Evolutionary conservation across 2,888 invertebrate species (phyloP), one percentile per base, ranked within the genome.

Genomic region (Onchidella celtica): DNA sequence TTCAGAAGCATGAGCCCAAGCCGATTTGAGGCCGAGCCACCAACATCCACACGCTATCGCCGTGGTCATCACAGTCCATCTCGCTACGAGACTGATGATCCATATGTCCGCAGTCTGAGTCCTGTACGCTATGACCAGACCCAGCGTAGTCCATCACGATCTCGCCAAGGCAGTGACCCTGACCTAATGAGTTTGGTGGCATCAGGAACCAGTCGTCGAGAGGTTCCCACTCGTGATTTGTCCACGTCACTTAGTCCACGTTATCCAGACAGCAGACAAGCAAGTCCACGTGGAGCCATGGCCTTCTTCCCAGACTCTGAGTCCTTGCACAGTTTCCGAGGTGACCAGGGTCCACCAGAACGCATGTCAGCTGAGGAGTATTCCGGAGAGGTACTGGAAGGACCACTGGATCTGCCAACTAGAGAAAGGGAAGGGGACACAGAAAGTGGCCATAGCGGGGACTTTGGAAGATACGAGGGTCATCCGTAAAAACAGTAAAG

Each of bases 281-380:
- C 89, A 9, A 87, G 89, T 4, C 91, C 91, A 2, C 76, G 90
- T 0, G 88, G 88, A 2, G 85, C 88, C 3, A 83, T 86, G 32
- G 85, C 86, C 34, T 91, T 91, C 85, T 91, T 91, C 86, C 86
- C 91, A 0, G 91, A 91, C 59, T 83, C 88, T 3, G 91, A 91
- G 57, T 86, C 89, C 1, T 85, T 88, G 34, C 84, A 82, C 73
- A 81, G 83, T 77, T 72, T 79, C 83, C 76, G 84, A 66, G 81
- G 85, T 69, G 74, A 69, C 63, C 75, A 79, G 59, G 79, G 72
- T 34, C 79, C 79, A 21, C 85, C 85, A 61, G 74, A 83, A 14
- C 79, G 84, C 27, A 72, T 76, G 32, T 63, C 83, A 17, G 68
- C 74, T 47, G 86, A 85, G 32, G 84, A 83, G 17, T 84, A 79